These are phyloP conservation scores for Timema podura DNA, from an alignment of 2,888 invertebrate genomes.

Conservation along the genomic window DNA sequence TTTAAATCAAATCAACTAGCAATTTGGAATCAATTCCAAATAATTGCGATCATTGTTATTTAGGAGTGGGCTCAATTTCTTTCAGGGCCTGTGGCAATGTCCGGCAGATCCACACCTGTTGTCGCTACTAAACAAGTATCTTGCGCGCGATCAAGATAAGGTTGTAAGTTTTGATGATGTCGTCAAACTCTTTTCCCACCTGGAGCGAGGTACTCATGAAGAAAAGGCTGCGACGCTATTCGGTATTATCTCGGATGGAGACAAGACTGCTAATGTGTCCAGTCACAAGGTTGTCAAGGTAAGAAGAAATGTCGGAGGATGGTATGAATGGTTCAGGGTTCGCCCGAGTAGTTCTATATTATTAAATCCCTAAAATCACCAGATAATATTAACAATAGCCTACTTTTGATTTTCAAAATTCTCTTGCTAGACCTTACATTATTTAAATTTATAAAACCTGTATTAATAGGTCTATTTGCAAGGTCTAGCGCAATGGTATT, in stretches of 20 bases:
- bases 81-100: constrained; percentile 4
- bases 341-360: too few species aligned
- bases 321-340: too few species aligned
- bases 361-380: too few species aligned
- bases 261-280: background rate
- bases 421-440: too few species aligned
- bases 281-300: constrained; percentile 1
- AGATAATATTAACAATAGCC: too few species aligned
- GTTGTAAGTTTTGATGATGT: constrained; percentile 5
- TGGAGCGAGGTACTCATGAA: background rate
- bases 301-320: too few species aligned
- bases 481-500: too few species aligned
- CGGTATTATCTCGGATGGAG: background rate
- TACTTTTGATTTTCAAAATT: background rate
- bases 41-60: background rate
- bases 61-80: background rate
- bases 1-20: too few species aligned
- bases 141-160: background rate
- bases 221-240: constrained; percentile 3
- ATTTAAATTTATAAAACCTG: too few species aligned
- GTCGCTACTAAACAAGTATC: background rate
- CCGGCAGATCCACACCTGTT: background rate
- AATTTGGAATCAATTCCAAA: too few species aligned
- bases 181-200: background rate
- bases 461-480: too few species aligned